A percentile compares a stretch with the other conserved stretches of the same genome.
Conservation (phyloP, 2,797 vertebrate species). For the Taeniopygia guttata region DNA sequence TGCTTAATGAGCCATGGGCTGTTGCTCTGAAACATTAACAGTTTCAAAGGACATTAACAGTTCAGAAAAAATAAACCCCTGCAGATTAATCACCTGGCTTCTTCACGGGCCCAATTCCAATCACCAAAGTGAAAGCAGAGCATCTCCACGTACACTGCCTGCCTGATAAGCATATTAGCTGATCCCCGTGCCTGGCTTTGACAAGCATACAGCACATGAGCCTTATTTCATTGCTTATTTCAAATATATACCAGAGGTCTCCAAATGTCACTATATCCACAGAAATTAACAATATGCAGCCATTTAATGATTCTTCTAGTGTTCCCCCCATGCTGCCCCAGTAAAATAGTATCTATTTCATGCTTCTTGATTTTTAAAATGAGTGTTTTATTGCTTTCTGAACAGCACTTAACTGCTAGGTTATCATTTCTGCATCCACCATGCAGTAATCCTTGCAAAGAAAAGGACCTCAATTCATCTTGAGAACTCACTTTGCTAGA, state of each 20-base stretch:
- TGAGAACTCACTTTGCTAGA: neutral
- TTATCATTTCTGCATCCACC: neutral
- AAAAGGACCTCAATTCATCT: neutral
- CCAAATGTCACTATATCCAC: neutral
- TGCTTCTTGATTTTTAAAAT: slow-evolving; percentile 4
- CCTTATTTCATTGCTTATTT: neutral
- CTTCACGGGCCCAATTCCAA: slow-evolving; percentile 4
- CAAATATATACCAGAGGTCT: neutral
- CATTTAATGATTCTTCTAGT: neutral
- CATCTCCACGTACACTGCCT: neutral
- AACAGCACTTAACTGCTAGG: neutral
- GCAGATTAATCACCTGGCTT: slow-evolving; percentile 54
- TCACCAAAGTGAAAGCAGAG: neutral
- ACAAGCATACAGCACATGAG: neutral
- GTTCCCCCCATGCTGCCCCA: neutral
- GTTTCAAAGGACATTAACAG: slow-evolving; percentile 42
- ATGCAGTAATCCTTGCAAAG: neutral
- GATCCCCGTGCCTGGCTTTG: neutral
- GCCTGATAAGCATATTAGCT: neutral
- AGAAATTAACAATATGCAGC: slow-evolving; percentile 4
- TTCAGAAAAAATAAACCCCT: slow-evolving; percentile 24
- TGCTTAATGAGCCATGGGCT: slow-evolving; percentile 42
- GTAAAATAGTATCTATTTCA: neutral
- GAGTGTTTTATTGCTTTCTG: neutral
- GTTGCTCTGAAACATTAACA: slow-evolving; percentile 52